These are phyloP conservation scores for Chlorospingus flavigularis DNA, from an alignment of 2,797 vertebrate genomes.

Conservation along the genomic window DNA sequence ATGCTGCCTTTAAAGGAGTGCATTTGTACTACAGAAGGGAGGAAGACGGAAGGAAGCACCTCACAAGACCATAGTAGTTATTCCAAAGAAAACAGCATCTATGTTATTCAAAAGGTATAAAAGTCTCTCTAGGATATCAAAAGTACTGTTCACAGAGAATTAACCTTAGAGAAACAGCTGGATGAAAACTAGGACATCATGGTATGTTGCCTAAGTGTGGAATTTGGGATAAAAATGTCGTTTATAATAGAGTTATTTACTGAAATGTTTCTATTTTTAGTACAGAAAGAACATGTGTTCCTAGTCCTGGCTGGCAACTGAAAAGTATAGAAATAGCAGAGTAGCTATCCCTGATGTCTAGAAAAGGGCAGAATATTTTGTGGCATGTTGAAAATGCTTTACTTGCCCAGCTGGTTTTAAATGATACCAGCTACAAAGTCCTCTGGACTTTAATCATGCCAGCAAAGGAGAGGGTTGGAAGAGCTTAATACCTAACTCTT, in stretches of 20 bases:
- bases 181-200: background rate
- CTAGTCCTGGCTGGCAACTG: background rate
- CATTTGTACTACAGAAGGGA: background rate
- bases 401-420: constrained; percentile 14
- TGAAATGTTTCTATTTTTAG: background rate
- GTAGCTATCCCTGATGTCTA: background rate
- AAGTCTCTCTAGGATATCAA: background rate
- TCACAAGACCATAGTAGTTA: background rate
- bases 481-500: background rate
- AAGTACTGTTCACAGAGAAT: background rate
- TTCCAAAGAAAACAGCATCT: background rate
- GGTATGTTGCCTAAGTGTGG: background rate
- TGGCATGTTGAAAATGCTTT: background rate
- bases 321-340: background rate
- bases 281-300: background rate
- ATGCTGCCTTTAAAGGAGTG: constrained; percentile 5
- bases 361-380: background rate
- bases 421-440: constrained; percentile 2
- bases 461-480: background rate
- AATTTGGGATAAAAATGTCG: background rate
- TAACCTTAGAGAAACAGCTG: background rate
- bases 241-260: background rate
- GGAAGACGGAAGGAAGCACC: background rate
- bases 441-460: background rate
- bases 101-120: background rate